A percentile compares a stretch with the other conserved stretches of the same genome.
phyloP scores from a whole-genome alignment of 30 jellyfish, hydroid and myxozoan species.

The Haliclystus octoradiatus region DNA sequence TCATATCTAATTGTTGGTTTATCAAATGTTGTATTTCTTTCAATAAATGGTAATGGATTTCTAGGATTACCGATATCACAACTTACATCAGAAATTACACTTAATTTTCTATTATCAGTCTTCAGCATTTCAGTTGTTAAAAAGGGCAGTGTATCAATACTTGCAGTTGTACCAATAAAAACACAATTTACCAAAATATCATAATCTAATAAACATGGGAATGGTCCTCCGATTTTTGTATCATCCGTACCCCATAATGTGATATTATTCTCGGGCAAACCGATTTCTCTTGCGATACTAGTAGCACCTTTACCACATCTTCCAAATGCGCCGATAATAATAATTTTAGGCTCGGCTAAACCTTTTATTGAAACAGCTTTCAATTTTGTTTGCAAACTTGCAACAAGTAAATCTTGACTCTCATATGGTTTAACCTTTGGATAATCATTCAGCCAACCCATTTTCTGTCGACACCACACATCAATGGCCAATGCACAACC shows the following conservation, averaged over 20 bases:
- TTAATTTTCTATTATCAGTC: conserved; percentile 12
- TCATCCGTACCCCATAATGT: conserved; percentile 44
- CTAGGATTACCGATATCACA: conserved; percentile 59
- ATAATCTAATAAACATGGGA: conserved; percentile 32
- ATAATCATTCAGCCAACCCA: conserved; percentile 9
- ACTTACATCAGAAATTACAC: conserved; percentile 63
- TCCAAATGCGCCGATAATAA: conserved; percentile 63
- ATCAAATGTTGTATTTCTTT: conserved; percentile 30
- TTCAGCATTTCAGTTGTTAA: conserved; percentile 18
- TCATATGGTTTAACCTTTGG: conserved; percentile 18
- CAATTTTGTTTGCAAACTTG: conserved; percentile 15
- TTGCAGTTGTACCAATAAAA: conserved; percentile 15
- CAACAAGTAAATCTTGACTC: conserved; percentile 29
- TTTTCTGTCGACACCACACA: conserved; percentile 32
- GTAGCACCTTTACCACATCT: conserved; percentile 70
- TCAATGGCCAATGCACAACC: conserved; percentile 63
- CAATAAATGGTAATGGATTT: conserved; percentile 42
- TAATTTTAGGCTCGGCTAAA: conserved; percentile 25
- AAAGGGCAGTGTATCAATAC: conserved; percentile 25
- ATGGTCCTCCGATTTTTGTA: conserved; percentile 49
- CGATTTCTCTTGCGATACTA: conserved; percentile 20
- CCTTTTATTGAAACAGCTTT: conserved; percentile 11
- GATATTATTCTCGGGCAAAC: conserved; percentile 25
- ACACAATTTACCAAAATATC: conserved; percentile 45
- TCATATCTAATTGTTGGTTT: conserved; percentile 24